phyloP scores from a whole-genome alignment of 2,888 invertebrate species.

The Ichneumon xanthorius region DNA sequence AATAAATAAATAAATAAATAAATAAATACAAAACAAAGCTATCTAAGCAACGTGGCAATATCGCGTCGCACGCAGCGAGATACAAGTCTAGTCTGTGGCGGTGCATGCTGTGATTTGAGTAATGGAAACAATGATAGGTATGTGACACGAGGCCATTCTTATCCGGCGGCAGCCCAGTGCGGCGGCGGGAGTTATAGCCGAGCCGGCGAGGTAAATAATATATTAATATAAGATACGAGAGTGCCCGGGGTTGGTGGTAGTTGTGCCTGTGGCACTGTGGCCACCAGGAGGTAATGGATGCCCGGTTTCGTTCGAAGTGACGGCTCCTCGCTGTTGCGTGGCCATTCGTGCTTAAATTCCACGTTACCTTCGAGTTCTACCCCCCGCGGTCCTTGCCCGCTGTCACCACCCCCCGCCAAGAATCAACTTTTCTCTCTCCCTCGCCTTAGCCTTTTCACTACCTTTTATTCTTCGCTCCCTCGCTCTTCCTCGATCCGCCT shows the following conservation, averaged over 20 bases:
- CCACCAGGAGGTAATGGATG: constrained; percentile 85
- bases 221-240: constrained; percentile 84
- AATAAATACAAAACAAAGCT: not conserved
- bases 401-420: constrained; percentile 84
- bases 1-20: not conserved
- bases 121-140: constrained; percentile 84
- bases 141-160: constrained; percentile 82
- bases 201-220: constrained; percentile 82
- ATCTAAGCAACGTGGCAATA: constrained; percentile 33
- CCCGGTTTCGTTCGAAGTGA: constrained; percentile 84
- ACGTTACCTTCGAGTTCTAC: constrained; percentile 87
- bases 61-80: constrained; percentile 39
- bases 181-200: constrained; percentile 66
- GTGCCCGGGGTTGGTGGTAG: constrained; percentile 69
- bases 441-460: not conserved
- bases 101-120: constrained; percentile 74
- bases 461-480: constrained; percentile 25
- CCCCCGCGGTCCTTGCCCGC: constrained; percentile 86
- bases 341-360: constrained; percentile 84
- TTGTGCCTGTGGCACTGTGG: constrained; percentile 73
- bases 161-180: constrained; percentile 70
- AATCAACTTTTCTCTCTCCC: constrained; percentile 80
- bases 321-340: constrained; percentile 84
- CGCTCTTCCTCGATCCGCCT: constrained; percentile 46
- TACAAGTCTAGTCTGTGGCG: constrained; percentile 56